Percentiles rank a stretch among this genome's conserved stretches.
These are phyloP conservation scores for Decapterus maruadsi DNA, from an alignment of 2,797 vertebrate genomes.

Conservation along the genomic window DNA sequence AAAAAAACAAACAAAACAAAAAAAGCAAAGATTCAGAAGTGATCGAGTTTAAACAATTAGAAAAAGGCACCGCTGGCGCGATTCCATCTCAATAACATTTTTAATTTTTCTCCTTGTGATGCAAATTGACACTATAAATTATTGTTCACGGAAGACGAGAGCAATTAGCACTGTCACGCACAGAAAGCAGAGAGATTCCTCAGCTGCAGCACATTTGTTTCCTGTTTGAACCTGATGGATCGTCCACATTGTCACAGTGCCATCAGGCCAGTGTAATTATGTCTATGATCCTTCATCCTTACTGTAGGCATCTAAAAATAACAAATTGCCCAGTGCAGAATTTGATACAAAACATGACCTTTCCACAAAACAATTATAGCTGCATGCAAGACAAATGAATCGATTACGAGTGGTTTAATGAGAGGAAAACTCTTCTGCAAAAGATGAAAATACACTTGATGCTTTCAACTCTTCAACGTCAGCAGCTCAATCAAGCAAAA, in stretches of 20 bases:
- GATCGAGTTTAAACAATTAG: conserved; percentile 8
- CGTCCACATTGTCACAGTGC: background rate
- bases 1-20: conserved; percentile 22
- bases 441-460: conserved; percentile 6
- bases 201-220: background rate
- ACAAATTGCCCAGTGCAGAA: conserved; percentile 5
- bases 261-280: conserved; percentile 20
- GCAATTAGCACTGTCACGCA: background rate
- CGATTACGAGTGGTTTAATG: conserved; percentile 15
- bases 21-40: conserved; percentile 2
- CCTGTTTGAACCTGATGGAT: conserved; percentile 10
- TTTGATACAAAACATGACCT: conserved; percentile 39
- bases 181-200: background rate
- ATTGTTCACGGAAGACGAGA: background rate
- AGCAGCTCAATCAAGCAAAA: conserved; percentile 3
- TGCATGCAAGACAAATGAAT: conserved; percentile 29
- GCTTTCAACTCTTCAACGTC: conserved; percentile 6
- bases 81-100: background rate
- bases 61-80: conserved; percentile 5
- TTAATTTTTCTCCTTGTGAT: background rate
- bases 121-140: background rate
- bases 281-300: conserved; percentile 1
- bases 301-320: conserved; percentile 18
- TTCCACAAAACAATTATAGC: conserved; percentile 25
- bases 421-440: conserved; percentile 6